Conservation (phyloP, 2,797 vertebrate species). For the Crocidura indochinensis region DNA sequence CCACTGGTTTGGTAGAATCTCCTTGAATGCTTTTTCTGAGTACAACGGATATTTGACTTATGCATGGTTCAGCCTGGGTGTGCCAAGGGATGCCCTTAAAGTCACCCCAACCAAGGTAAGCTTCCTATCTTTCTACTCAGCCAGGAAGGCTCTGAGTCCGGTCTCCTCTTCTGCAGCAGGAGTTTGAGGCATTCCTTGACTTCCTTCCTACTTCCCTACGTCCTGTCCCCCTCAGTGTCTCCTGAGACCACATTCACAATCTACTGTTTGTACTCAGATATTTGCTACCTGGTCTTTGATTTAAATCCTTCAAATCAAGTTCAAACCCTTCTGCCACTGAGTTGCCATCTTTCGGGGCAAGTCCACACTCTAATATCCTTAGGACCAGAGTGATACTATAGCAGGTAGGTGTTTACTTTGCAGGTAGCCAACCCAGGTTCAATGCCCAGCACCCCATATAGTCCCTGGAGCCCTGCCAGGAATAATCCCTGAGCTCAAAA, state of each 20-base stretch:
- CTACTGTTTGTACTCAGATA: not conserved
- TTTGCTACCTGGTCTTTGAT: not conserved
- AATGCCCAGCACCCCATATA: no score
- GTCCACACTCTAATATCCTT: not conserved
- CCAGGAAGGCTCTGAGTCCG: not conserved
- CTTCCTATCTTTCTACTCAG: no score
- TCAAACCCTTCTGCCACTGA: not conserved
- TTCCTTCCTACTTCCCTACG: not conserved
- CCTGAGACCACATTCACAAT: not conserved
- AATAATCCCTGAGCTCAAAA: no score
- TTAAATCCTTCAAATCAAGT: not conserved
- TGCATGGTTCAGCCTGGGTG: no score
- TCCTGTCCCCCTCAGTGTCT: not conserved
- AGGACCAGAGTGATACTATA: no score
- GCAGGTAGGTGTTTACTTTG: no score
- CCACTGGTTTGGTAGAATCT: no score
- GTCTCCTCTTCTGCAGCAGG: fast-evolving
- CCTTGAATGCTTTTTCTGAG: not conserved
- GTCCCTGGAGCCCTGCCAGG: no score
- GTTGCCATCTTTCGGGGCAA: not conserved
- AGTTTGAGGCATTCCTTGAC: no score
- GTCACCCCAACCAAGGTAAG: not conserved
- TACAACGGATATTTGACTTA: no score
- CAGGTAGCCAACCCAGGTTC: no score
- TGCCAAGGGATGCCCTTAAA: not conserved